A percentile compares a stretch with the other conserved stretches of the same genome.
phyloP scores from a whole-genome alignment of 2,888 invertebrate genomes.

The Drosophila subquinaria region DNA sequence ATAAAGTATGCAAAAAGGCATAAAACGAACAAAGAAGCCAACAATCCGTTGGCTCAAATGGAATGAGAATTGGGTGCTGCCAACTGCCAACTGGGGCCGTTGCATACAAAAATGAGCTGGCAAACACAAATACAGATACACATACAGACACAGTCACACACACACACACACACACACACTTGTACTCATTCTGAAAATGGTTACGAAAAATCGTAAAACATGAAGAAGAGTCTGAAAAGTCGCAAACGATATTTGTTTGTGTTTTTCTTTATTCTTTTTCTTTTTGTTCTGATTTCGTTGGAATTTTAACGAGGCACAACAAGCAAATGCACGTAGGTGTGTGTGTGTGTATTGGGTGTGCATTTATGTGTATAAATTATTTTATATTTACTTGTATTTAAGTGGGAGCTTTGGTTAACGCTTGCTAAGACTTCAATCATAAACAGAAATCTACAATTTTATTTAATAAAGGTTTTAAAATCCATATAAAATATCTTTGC shows the following conservation, averaged over 20 bases:
- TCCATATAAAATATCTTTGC: background rate
- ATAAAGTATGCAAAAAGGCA: conserved; percentile 77
- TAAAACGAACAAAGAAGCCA: conserved; percentile 67
- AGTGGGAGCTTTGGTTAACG: conserved; percentile 3
- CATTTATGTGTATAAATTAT: conserved; percentile 8
- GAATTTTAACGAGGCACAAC: conserved; percentile 76
- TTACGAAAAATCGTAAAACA: conserved; percentile 74
- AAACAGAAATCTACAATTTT: conserved; percentile 2
- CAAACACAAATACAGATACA: conserved; percentile 17
- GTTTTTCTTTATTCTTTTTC: conserved; percentile 41
- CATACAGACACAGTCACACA: conserved; percentile 16
- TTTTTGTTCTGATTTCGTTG: conserved; percentile 72
- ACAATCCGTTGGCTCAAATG: conserved; percentile 22
- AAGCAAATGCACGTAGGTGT: conserved; percentile 24
- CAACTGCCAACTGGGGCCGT: conserved; percentile 20
- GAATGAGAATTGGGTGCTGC: conserved; percentile 20
- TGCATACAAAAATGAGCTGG: conserved; percentile 58
- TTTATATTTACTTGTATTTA: conserved; percentile 4
- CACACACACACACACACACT: conserved; percentile 10
- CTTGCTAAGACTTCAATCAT: conserved; percentile 10
- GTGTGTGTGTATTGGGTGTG: conserved; percentile 15
- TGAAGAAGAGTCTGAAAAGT: conserved; percentile 71
- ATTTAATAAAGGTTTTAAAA: background rate
- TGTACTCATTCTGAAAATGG: conserved; percentile 38
- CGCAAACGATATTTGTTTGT: conserved; percentile 55